Evolutionary conservation across 2,797 vertebrate species (phyloP).

Genomic region (Hypotaenidia philippensis): DNA sequence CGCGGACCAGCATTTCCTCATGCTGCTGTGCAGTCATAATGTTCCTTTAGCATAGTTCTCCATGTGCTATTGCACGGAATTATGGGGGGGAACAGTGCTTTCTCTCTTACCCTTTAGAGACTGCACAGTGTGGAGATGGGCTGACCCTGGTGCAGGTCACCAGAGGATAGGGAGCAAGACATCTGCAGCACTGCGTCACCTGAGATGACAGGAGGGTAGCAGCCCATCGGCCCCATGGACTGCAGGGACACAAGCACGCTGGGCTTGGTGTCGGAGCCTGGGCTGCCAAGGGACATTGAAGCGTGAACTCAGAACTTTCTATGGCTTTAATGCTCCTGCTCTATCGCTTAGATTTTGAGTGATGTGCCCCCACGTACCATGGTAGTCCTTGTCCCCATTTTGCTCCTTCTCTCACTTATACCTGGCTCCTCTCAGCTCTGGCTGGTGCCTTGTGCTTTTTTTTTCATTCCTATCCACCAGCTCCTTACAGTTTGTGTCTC

Average conservation of each 20-base stretch:
- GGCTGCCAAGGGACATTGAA: neutral
- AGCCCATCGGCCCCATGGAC: neutral
- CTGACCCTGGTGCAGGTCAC: neutral
- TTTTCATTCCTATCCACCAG: neutral
- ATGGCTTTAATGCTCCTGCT: neutral
- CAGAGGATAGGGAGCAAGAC: neutral
- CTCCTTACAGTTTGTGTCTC: neutral
- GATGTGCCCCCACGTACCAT: rapidly evolving
- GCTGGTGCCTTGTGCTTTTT: neutral
- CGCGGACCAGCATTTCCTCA: neutral
- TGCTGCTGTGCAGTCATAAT: neutral
- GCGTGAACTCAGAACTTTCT: neutral
- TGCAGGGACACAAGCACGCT: rapidly evolving
- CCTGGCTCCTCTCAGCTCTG: neutral
- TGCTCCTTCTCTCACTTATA: neutral
- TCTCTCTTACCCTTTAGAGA: neutral
- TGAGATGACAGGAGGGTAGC: neutral
- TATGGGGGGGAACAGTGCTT: neutral
- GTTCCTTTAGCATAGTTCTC: neutral
- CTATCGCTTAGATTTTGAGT: neutral
- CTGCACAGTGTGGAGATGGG: neutral
- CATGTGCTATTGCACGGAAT: neutral
- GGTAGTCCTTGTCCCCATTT: neutral
- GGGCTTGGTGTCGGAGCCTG: neutral
- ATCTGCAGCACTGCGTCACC: neutral